A percentile compares a stretch with the other conserved stretches of the same genome.
Conservation (phyloP, 2,888 invertebrate genomes). For the Lymantria dispar region DNA sequence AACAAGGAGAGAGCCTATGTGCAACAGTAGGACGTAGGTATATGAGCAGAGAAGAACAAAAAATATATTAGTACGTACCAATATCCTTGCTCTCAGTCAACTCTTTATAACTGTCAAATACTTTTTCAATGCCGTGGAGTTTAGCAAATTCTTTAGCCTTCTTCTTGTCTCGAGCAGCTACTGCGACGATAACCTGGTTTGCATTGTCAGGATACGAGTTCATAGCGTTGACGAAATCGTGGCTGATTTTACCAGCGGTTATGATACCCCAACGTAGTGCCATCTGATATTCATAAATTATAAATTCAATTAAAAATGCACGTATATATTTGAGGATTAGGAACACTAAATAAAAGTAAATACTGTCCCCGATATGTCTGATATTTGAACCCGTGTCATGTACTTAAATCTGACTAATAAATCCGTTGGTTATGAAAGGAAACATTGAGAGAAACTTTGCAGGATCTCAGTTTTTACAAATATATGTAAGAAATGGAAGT, state of each 20-base stretch:
- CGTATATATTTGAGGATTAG: too few relatives aligned
- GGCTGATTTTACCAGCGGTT: conserved; percentile 82
- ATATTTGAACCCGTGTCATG: too few relatives aligned
- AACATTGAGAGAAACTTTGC: too few relatives aligned
- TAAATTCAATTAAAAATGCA: conserved; percentile 37
- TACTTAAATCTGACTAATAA: too few relatives aligned
- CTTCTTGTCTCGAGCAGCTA: conserved; percentile 87
- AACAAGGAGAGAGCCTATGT: too few relatives aligned
- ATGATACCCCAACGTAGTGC: conserved; percentile 91
- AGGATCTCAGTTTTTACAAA: too few relatives aligned
- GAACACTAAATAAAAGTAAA: too few relatives aligned
- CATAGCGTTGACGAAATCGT: conserved; percentile 84
- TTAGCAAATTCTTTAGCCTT: conserved; percentile 89
- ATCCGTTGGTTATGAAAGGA: too few relatives aligned
- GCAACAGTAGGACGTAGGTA: too few relatives aligned
- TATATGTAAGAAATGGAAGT: too few relatives aligned
- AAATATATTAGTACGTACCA: conserved; percentile 78
- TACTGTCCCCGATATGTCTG: too few relatives aligned
- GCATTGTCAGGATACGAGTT: conserved; percentile 81
- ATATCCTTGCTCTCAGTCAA: conserved; percentile 81
- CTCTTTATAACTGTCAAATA: conserved; percentile 85
- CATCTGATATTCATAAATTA: conserved; percentile 54
- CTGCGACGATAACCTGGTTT: conserved; percentile 87
- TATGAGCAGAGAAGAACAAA: too few relatives aligned
- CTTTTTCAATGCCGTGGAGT: conserved; percentile 84